Evolutionary conservation across 2,113 vertebrate species (phyloP), one percentile per base, ranked within the genome.

Genomic region (Peromyscus leucopus): DNA sequence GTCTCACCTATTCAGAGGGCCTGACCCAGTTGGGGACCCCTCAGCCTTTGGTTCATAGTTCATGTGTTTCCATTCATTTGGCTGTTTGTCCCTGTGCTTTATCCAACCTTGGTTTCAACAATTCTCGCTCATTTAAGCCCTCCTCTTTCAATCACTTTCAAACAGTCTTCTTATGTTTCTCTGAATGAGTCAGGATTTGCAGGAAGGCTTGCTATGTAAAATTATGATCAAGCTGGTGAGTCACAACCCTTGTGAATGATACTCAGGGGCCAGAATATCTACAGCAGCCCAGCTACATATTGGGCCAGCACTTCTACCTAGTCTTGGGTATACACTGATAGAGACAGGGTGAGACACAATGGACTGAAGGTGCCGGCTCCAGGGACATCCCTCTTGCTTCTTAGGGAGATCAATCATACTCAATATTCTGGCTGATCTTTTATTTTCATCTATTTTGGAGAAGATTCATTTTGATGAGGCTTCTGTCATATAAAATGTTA

Each of bases 181-280:
- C 8, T 61, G 92, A 75, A 74, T 93, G 96, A 98, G 51, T 96
- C 95, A 97, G 89, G 42, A 33, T 69, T 92, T 59, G 2, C 24
- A 0, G 13, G 59, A 24, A 89, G 95, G 83, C 86, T 78, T 82
- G 88, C 28, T 31, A 85, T 42, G 24, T 1, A 6, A 84, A 92
- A 67, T 82, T 91, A 93, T 0, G 3, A 89, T 82, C 76, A 92
- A 48, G 26, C 36, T 26, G 21, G 39, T 97, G 96, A 96, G 78
- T 97, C 96, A 97, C 39, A 78, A 90, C 69, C 74, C 93, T 78
- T 80, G 63, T 91, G 69, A 90, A 89, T 92, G 85, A 80, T 78
- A 3, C 46, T 94, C 31, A 63, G 9, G 2, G 31, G 11, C 57
- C 33, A 84, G 48, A 80, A 92, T 80, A 86, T 75, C 78, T 0